Base-by-base conservation (phyloP, 1,140 invertebrate species). In the Luehdorfia chinensis region DNA sequence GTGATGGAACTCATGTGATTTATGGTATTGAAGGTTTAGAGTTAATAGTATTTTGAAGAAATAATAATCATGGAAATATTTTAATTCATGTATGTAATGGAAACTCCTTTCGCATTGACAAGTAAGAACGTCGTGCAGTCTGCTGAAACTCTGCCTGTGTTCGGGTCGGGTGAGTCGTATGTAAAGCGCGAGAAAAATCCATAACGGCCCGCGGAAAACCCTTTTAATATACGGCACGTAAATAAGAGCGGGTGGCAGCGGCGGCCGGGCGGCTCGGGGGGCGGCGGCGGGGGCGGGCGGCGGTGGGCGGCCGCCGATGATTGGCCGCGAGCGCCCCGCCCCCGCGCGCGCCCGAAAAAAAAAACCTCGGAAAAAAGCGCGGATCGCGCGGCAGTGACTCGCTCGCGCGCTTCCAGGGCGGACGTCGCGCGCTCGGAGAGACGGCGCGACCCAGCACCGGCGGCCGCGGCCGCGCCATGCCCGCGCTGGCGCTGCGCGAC, bases 191-290 rank as follows among this genome's bases (percentile, higher is more conserved):
- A 68, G 71, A 75, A 79, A 84, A 84, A 84, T 84, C 79, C 75
- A 84, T 80, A 84, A 75, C 73, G 74, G 66, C 59, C 67, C 76
- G 79, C 76, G 79, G 75, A 84, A 84, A 84, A 80, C 79, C 79
- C 76, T 84, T 84, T 84, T 80, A 84, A 84, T 84, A 84, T 84
- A 80, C 74, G 76, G 68, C 78, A 80, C 79, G 76, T 84, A 84
- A 80, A 84, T 80, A 77, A 74, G 60, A 58, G 64, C 52, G 37
- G 59, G 50, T 47, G 25, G 50, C 39, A 43, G 55, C 41, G 56
- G 45, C 21, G 54, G 37, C 48, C 21, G 50, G 19, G 19, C 2
- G 6, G 19, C 19, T 6, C 2, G 23, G 31, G 48, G 50, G 46
- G 46, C 52, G 56, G 52, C 39, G 52, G 43, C 46, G 9, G 48